Base-by-base conservation (phyloP, 2,797 vertebrate species). In the Danio tinwini region DNA sequence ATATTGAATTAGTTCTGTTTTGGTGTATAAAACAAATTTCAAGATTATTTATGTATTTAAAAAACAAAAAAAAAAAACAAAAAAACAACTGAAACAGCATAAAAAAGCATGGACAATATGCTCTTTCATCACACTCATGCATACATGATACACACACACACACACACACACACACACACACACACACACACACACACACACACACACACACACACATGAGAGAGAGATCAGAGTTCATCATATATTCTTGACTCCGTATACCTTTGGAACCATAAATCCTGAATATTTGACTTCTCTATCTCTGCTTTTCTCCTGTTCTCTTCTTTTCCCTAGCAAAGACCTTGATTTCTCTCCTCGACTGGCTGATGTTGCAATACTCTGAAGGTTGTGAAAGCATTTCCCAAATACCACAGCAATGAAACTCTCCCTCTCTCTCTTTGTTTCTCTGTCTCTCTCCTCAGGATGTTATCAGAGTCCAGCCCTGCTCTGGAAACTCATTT, bases 401-500 rank as follows among this genome's bases (percentile, higher is more conserved):
- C 40, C 16, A 69, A 69, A 77, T 77, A 69, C 56, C 45, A 50
- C 64, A 77, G 47, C 16, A 76, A 47, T 19, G 50, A 68, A 74
- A 69, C 68, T 39, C 21, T 68, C 42, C 68, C 19, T 47, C 21
- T 59, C 42, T 59, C 53, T 14, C 10, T n/a, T 16, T 59, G 44
- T 45, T 19, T 19, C 56, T 59, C 19, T n/a, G n/a, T 58, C 45
- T 17, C 69, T 12, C 16, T 67, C 40, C 6, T 29, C 74, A 64
- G 59, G 47, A 75, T 75, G 56, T 68, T 50, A 77, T 75, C 49
- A 69, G 63, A 76, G 64, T 19, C 76, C 16, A 50, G 64, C 53
- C 75, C 64, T 0, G 12, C 64, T 47, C 39, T 37, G 50, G 40
- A 77, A 68, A 29, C 53, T 58, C 11, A 0, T 5, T 64, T 69